Conservation (phyloP, 2,888 invertebrate genomes). For the Apamea crenata region DNA sequence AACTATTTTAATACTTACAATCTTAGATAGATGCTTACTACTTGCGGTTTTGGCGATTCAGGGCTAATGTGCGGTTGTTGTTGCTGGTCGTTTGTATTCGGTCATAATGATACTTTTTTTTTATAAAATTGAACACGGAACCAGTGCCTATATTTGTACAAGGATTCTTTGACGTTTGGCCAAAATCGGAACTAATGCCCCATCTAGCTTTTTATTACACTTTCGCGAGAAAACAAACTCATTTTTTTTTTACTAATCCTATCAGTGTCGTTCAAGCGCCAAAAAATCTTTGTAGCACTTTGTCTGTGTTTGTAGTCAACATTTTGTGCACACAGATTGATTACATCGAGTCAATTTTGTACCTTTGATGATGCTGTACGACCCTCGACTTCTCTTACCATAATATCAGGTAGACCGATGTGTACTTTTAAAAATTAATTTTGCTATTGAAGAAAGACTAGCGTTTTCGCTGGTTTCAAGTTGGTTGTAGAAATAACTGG, state of each 20-base stretch:
- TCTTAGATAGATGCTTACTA: background rate
- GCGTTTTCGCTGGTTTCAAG: background rate
- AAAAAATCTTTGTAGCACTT: background rate
- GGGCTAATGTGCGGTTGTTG: background rate
- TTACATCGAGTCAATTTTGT: background rate
- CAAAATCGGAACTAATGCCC: background rate
- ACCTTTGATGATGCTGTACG: background rate
- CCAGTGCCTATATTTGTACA: too few species aligned
- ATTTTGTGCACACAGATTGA: background rate
- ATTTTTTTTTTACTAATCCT: background rate
- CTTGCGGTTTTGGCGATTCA: background rate
- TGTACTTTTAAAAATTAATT: background rate
- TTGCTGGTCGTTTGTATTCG: too few species aligned
- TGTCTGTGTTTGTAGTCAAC: background rate
- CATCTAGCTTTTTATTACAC: background rate
- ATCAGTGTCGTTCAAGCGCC: background rate
- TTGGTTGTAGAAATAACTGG: background rate
- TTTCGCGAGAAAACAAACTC: background rate
- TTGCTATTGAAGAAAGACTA: background rate
- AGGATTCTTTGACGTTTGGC: background rate
- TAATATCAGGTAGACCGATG: background rate
- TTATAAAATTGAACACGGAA: background rate
- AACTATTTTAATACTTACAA: background rate
- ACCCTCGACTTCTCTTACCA: background rate
- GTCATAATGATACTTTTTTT: too few species aligned